phyloP scores from a whole-genome alignment of 1,140 invertebrate species.

The Liolophura sinensis region DNA sequence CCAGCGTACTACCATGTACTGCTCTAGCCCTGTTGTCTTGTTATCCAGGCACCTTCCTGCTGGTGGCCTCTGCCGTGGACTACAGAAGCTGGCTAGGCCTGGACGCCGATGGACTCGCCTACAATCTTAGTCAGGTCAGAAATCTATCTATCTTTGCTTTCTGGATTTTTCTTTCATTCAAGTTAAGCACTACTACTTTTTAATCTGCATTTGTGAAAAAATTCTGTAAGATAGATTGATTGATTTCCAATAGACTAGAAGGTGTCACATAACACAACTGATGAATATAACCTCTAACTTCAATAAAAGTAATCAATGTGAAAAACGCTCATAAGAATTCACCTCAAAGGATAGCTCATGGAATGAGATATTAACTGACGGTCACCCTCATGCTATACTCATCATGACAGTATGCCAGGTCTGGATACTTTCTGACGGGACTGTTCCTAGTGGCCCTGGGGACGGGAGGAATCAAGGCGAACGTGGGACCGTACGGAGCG shows the following conservation, averaged over 20 bases:
- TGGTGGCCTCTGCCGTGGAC: slow-evolving; percentile 38
- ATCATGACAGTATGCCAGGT: slow-evolving; percentile 29
- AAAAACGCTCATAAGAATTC: no score
- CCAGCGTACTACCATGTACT: no score
- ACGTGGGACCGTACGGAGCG: slow-evolving; percentile 63
- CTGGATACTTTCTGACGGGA: slow-evolving; percentile 34
- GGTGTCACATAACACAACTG: no score
- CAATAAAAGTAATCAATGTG: no score
- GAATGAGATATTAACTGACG: no score
- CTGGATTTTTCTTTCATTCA: no score
- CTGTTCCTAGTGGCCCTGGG: slow-evolving; percentile 58
- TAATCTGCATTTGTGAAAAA: no score
- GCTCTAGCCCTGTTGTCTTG: slow-evolving; percentile 8
- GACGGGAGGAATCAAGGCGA: slow-evolving; percentile 61
- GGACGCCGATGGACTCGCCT: slow-evolving; percentile 23
- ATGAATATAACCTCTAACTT: no score
- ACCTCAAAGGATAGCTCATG: no score
- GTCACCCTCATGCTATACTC: not conserved
- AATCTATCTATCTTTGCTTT: not conserved
- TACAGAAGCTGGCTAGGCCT: slow-evolving; percentile 33
- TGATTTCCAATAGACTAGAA: no score
- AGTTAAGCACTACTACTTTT: no score
- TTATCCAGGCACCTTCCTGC: slow-evolving; percentile 35
- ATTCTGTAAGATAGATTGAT: no score
- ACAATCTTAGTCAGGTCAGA: slow-evolving; percentile 33